A percentile compares a stretch with the other conserved stretches of the same genome.
These are phyloP conservation scores for Hyles euphorbiae DNA, from an alignment of 1,140 invertebrate genomes.

Conservation along the genomic window DNA sequence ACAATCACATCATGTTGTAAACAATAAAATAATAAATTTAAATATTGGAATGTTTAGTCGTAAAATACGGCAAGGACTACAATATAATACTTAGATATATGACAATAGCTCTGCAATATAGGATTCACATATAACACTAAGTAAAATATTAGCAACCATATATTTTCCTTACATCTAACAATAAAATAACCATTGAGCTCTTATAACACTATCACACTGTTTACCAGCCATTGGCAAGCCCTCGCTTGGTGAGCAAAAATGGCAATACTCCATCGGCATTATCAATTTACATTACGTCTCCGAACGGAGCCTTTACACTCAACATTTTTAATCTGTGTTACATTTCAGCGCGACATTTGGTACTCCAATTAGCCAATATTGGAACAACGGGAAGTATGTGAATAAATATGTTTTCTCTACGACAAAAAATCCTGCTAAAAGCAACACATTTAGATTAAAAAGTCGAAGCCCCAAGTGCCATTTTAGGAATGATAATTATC, in stretches of 20 bases:
- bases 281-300: neutral
- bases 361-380: no score
- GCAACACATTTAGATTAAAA: no score
- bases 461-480: neutral
- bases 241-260: constrained; percentile 38
- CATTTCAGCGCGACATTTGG: no score
- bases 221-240: constrained; percentile 45
- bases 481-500: constrained; percentile 50
- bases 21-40: constrained; percentile 23
- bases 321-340: no score
- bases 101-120: constrained; percentile 32
- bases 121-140: constrained; percentile 33
- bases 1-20: constrained; percentile 23
- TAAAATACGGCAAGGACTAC: constrained; percentile 30
- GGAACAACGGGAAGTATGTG: no score
- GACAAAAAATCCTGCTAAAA: no score
- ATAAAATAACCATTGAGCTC: constrained; percentile 52
- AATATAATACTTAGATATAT: constrained; percentile 36
- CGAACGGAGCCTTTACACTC: neutral
- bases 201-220: constrained; percentile 53
- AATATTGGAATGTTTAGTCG: constrained; percentile 44
- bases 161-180: constrained; percentile 33
- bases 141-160: constrained; percentile 43
- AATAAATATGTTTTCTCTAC: no score
- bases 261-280: constrained; percentile 43